Percentiles rank a stretch among this genome's conserved stretches.
These are phyloP conservation scores for Acomys russatus DNA, from an alignment of 2,797 vertebrate genomes.

Conservation along the genomic window DNA sequence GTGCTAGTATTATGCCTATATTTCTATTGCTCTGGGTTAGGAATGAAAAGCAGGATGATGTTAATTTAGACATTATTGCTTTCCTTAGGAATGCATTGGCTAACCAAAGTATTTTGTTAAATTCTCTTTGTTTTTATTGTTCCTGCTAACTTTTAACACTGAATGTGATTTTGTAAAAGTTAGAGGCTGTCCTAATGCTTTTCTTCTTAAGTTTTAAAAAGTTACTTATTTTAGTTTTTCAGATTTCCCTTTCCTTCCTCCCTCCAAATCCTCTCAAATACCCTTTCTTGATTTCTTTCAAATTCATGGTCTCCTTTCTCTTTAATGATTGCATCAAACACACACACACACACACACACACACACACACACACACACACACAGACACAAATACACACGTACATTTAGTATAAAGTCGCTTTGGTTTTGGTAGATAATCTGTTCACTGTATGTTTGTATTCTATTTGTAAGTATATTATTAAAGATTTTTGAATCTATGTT, in stretches of 20 bases:
- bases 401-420: not conserved
- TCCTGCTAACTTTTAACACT: constrained; percentile 11
- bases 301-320: not conserved
- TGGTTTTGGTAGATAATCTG: not conserved
- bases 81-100: not conserved
- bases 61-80: not conserved
- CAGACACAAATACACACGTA: not conserved
- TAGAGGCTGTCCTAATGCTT: not conserved
- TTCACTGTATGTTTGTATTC: not conserved
- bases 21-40: not conserved
- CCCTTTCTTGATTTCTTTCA: not conserved
- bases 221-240: not conserved
- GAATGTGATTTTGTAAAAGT: constrained; percentile 21
- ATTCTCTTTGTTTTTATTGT: not conserved
- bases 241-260: not conserved
- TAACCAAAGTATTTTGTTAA: not conserved
- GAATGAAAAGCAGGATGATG: not conserved
- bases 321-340: not conserved
- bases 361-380: not conserved
- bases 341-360: not conserved
- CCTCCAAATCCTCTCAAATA: not conserved
- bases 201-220: not conserved
- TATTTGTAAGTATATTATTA: not conserved
- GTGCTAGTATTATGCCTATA: not conserved
- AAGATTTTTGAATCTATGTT: not conserved